A percentile compares a stretch with the other conserved stretches of the same genome.
phyloP scores from a whole-genome alignment of 2,888 invertebrate species.

The Embidobia sp. region DNA sequence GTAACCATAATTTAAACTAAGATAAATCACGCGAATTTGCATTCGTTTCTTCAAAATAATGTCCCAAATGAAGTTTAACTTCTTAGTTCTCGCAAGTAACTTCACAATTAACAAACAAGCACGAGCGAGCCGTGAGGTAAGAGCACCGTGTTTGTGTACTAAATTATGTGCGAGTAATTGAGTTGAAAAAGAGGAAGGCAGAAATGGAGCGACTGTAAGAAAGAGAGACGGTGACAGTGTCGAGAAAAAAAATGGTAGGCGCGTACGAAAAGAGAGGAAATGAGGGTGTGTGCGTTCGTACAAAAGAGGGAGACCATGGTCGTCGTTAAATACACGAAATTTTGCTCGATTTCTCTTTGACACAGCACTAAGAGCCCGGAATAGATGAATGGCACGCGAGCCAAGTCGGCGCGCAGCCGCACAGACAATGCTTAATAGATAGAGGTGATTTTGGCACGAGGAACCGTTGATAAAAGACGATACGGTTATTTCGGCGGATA shows the following conservation, averaged over 20 bases:
- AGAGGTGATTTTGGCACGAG: constrained; percentile 51
- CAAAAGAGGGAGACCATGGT: constrained; percentile 19
- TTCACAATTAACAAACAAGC: constrained; percentile 48
- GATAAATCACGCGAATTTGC: constrained; percentile 51
- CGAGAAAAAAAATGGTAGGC: background rate
- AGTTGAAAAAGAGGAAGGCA: constrained; percentile 15
- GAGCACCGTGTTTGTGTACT: constrained; percentile 25
- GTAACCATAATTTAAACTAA: constrained; percentile 32
- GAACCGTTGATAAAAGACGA: constrained; percentile 53
- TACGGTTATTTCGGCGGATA: constrained; percentile 49
- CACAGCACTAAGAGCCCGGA: constrained; percentile 69
- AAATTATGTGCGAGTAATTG: constrained; percentile 50
- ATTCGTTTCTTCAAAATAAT: constrained; percentile 47
- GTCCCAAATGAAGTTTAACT: constrained; percentile 37
- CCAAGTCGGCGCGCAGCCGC: constrained; percentile 46
- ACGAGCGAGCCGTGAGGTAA: constrained; percentile 3
- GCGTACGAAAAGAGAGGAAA: background rate
- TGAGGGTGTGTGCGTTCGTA: background rate
- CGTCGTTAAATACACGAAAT: constrained; percentile 76
- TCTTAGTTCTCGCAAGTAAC: constrained; percentile 38
- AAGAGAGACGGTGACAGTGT: background rate
- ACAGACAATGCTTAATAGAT: constrained; percentile 57
- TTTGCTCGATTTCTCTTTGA: constrained; percentile 72
- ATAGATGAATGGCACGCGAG: constrained; percentile 79
- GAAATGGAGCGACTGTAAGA: background rate